A percentile compares a stretch with the other conserved stretches of the same genome.
Conservation (phyloP, 1,140 invertebrate genomes). For the Vollenhovia emeryi region DNA sequence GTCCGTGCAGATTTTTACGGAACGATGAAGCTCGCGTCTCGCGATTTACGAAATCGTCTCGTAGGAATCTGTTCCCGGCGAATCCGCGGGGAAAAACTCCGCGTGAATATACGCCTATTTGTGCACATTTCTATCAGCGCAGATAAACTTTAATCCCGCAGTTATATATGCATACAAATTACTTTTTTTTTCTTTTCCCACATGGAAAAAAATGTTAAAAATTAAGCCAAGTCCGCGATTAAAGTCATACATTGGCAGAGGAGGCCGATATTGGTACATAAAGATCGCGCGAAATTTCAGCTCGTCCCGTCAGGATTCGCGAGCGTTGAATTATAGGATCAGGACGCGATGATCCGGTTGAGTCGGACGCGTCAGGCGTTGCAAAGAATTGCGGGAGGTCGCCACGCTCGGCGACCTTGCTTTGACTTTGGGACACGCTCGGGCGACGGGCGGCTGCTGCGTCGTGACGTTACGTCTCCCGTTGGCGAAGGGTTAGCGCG, state of each 20-base stretch:
- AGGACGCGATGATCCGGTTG: not conserved
- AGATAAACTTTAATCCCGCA: too few relatives aligned
- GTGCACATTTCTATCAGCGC: too few relatives aligned
- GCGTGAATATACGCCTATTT: too few relatives aligned
- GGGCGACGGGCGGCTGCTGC: not conserved
- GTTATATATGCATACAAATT: too few relatives aligned
- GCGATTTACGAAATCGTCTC: too few relatives aligned
- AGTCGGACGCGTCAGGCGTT: conserved; percentile 15
- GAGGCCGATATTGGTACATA: not conserved
- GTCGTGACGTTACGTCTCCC: not conserved
- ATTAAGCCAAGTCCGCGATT: too few relatives aligned
- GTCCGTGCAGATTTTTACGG: not conserved
- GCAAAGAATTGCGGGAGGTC: conserved; percentile 65
- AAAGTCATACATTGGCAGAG: too few relatives aligned
- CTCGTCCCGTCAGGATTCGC: not conserved
- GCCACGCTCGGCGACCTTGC: conserved; percentile 76
- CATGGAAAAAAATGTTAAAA: too few relatives aligned
- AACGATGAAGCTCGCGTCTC: too few relatives aligned
- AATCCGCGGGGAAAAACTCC: too few relatives aligned
- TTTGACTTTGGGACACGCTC: conserved; percentile 74
- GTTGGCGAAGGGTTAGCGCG: not conserved
- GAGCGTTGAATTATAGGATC: not conserved
- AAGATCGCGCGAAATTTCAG: not conserved
- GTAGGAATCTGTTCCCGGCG: not conserved
- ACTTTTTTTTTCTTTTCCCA: too few relatives aligned